phyloP scores from a whole-genome alignment of 2,113 vertebrate genomes.

The Plectropomus leopardus region DNA sequence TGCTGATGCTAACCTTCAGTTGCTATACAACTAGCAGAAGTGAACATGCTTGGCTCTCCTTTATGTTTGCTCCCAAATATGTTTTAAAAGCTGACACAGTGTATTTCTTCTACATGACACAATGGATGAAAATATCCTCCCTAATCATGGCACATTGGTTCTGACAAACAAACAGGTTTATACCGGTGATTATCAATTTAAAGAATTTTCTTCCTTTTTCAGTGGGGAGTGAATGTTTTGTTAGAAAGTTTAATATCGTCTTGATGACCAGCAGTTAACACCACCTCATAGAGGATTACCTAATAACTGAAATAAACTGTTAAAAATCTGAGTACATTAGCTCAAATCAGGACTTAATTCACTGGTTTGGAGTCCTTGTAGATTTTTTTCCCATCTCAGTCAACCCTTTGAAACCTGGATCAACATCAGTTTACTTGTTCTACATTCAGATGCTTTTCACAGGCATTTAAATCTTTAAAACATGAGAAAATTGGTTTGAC shows the following conservation, averaged over 20 bases:
- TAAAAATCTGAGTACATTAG: neutral
- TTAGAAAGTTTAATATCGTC: neutral
- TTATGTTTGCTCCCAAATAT: neutral
- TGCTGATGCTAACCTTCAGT: neutral
- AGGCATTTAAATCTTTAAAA: too few relatives aligned
- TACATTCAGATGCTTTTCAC: too few relatives aligned
- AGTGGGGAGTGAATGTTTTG: neutral
- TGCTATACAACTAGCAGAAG: neutral
- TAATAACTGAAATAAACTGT: too few relatives aligned
- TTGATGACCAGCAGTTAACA: neutral
- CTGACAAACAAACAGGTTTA: neutral
- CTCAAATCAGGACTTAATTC: neutral
- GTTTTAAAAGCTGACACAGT: neutral
- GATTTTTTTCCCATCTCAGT: neutral
- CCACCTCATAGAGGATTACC: too few relatives aligned
- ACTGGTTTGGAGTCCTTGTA: neutral
- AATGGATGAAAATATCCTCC: neutral
- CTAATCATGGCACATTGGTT: neutral
- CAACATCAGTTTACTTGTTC: too few relatives aligned
- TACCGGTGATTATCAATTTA: neutral
- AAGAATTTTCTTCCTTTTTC: neutral
- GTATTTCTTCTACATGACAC: neutral
- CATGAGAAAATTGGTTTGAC: too few relatives aligned
- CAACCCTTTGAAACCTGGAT: too few relatives aligned
- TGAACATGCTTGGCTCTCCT: neutral